phyloP scores from a whole-genome alignment of 2,113 vertebrate species.

The Malurus elegans region DNA sequence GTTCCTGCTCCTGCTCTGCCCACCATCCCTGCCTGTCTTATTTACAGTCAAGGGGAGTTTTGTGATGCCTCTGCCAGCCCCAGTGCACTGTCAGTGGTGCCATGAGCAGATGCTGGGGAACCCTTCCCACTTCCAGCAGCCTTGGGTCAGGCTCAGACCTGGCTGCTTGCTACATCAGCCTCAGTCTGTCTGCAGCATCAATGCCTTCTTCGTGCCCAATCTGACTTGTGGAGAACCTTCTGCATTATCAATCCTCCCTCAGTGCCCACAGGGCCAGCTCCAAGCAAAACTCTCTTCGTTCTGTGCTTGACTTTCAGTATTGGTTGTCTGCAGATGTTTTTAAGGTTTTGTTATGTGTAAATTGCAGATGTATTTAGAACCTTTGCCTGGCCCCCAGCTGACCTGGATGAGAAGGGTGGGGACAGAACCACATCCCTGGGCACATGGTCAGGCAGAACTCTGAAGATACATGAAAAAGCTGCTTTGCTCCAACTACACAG shows the following conservation, averaged over 20 bases:
- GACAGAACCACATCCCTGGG: background rate
- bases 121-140: background rate
- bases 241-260: background rate
- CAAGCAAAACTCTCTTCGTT: background rate
- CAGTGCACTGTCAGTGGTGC: rapidly evolving
- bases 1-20: background rate
- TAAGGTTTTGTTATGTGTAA: background rate
- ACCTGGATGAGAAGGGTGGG: background rate
- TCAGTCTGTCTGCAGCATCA: background rate
- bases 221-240: background rate
- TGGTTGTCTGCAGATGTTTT: background rate
- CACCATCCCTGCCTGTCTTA: background rate
- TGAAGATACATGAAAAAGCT: background rate
- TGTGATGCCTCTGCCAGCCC: background rate
- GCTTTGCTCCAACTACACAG: background rate
- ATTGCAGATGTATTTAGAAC: background rate
- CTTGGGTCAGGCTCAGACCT: background rate
- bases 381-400: background rate
- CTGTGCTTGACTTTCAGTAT: background rate
- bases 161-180: background rate
- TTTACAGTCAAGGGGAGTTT: background rate
- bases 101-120: background rate
- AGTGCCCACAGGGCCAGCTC: background rate
- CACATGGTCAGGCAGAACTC: background rate
- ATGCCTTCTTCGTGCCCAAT: background rate